phyloP scores from a whole-genome alignment of 2,888 invertebrate genomes.

The Cheilosia soror region DNA sequence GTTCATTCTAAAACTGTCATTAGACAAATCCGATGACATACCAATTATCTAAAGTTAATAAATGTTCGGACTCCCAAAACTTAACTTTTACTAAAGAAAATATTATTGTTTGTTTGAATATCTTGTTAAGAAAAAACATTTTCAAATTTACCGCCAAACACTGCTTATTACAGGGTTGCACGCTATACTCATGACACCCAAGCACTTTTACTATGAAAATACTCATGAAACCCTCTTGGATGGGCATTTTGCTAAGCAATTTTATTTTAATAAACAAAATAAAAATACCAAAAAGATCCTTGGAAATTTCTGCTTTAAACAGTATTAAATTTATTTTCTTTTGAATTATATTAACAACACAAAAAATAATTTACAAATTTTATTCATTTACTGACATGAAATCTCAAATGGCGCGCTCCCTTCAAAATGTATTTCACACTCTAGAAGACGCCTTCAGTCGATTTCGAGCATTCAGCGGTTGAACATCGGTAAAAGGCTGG shows the following conservation, averaged over 20 bases:
- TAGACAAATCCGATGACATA: conserved; percentile 10
- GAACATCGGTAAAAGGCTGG: conserved; percentile 82
- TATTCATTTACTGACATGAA: conserved; percentile 76
- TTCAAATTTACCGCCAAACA: conserved; percentile 84
- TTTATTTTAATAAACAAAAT: conserved; percentile 79
- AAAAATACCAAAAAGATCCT: conserved; percentile 76
- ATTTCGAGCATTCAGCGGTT: conserved; percentile 86
- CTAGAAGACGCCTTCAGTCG: conserved; percentile 86
- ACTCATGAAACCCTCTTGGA: conserved; percentile 89
- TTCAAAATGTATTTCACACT: conserved; percentile 89
- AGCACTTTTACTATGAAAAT: conserved; percentile 84
- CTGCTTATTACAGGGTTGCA: conserved; percentile 79
- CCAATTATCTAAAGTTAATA: conserved; percentile 16
- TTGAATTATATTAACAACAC: conserved; percentile 74
- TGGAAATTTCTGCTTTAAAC: conserved; percentile 52
- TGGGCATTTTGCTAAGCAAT: conserved; percentile 78
- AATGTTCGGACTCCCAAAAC: conserved; percentile 21
- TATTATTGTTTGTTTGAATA: conserved; percentile 44
- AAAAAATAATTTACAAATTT: conserved; percentile 77
- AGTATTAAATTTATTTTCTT: conserved; percentile 31
- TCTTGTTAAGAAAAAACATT: conserved; percentile 77
- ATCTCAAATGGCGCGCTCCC: conserved; percentile 86
- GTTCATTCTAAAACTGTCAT: conserved; percentile 9
- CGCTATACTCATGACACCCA: conserved; percentile 82
- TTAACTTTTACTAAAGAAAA: conserved; percentile 26